phyloP scores from a whole-genome alignment of 2,797 vertebrate species.

The Chelonia mydas region DNA sequence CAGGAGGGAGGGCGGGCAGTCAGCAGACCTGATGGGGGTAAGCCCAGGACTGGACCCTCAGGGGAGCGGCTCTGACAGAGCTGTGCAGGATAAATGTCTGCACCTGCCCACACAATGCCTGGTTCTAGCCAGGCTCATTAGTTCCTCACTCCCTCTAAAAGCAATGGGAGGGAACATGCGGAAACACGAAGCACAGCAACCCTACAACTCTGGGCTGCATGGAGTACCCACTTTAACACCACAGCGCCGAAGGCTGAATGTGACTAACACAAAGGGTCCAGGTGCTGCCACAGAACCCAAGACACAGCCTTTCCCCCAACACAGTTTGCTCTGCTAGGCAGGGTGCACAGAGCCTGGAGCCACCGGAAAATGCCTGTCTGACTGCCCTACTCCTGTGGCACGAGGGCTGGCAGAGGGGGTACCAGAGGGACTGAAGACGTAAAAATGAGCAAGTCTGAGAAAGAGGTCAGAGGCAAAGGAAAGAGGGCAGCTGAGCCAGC shows the following conservation, averaged over 20 bases:
- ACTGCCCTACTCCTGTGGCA: background rate
- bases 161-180: no score
- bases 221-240: no score
- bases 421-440: background rate
- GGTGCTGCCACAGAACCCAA: background rate
- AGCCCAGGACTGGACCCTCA: no score
- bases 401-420: background rate
- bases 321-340: background rate
- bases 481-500: background rate
- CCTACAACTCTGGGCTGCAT: background rate
- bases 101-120: rapidly evolving
- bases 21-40: no score
- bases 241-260: no score
- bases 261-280: no score
- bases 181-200: background rate
- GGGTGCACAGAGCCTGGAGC: rapidly evolving
- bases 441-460: background rate
- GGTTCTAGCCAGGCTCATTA: background rate
- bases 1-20: no score
- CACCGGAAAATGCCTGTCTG: background rate
- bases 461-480: background rate
- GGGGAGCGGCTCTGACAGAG: background rate
- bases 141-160: background rate
- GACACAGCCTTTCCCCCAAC: background rate
- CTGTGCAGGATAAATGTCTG: rapidly evolving